Evolutionary conservation across 37 sponge, comb jelly and placozoan genomes (phyloP).

Genomic region (Hexactinellida sp.): DNA sequence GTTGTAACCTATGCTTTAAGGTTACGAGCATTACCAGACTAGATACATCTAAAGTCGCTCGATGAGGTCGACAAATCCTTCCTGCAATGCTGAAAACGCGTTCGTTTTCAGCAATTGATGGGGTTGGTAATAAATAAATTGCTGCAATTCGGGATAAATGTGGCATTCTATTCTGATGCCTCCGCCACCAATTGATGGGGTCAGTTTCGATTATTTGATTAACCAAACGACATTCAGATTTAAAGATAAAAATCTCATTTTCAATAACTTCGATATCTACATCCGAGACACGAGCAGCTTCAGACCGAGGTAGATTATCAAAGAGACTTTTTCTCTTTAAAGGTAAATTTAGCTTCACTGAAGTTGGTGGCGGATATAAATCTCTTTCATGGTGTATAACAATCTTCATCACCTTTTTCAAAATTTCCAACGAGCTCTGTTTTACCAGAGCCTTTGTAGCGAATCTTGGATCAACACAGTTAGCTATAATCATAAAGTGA

Average conservation of each 20-base stretch:
- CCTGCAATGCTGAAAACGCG: background rate
- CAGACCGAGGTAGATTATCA: conserved; percentile 8
- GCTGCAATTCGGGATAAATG: background rate
- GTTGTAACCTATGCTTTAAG: conserved; percentile 17
- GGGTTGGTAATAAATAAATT: conserved; percentile 18
- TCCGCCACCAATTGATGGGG: conserved; percentile 14
- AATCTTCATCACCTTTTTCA: conserved; percentile 14
- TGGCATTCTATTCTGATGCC: conserved; percentile 17
- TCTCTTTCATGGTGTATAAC: conserved; percentile 6
- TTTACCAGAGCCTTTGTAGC: background rate
- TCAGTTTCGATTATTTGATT: conserved; percentile 18
- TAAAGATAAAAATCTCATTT: conserved; percentile 14
- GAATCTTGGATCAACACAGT: conserved; percentile 17
- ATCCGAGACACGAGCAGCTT: conserved; percentile 10
- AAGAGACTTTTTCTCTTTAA: conserved; percentile 12
- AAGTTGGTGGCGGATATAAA: background rate
- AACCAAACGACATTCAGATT: background rate
- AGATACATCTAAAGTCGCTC: conserved; percentile 10
- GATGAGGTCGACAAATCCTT: conserved; percentile 17
- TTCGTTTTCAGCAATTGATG: conserved; percentile 12
- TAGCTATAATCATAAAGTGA: conserved; percentile 7
- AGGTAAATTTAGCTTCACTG: background rate
- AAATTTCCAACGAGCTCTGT: conserved; percentile 15
- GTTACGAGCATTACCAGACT: background rate
- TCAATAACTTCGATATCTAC: conserved; percentile 10